Evolutionary conservation across 2,797 vertebrate species (phyloP), one percentile per base, ranked within the genome.

Genomic region (Epinephelus coioides): DNA sequence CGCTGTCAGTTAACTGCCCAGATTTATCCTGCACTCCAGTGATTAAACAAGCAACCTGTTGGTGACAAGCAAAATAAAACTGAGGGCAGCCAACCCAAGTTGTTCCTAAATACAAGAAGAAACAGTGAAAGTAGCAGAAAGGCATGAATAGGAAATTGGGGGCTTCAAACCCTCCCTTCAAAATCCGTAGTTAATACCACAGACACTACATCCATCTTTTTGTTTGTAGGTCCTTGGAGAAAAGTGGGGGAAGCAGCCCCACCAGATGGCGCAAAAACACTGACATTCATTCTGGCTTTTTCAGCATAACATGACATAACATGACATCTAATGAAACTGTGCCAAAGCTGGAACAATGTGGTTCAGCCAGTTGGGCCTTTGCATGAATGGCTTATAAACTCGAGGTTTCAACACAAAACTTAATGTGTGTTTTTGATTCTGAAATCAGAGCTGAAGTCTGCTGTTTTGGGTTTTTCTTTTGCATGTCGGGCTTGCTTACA

Each of bases 251-350:
- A 23, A 19, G 8, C 46, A 57, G 10, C n/a, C 5, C 86, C 91
- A 80, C 67, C 70, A 91, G 92, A 50, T 86, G 92, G 92, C 84
- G 87, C 79, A 19, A 64, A 55, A 13, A 56, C 25, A 21, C 21
- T 1, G 3, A 7, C 6, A 15, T 53, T 13, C 9, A 13, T 1
- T 59, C 17, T 18, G n/a, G 6, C 15, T 69, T 44, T 27, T 59
- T 53, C 4, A 57, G 18, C 61, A 25, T 27, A 76, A 84, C 74
- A 49, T 75, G 72, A 84, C 71, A 68, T 21, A 78, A 86, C 81
- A 69, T 78, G 76, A 81, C 64, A 71, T 87, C 62, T 59, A 44
- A 78, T 79, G 69, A 63, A 89, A 88, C 80, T 43, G 40, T 73
- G 40, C 13, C 56, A 43, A 5, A 53, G 8, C 65, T 63, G 63